Conservation (phyloP, 2,888 invertebrate species). For the Dinocampus coccinellae region DNA sequence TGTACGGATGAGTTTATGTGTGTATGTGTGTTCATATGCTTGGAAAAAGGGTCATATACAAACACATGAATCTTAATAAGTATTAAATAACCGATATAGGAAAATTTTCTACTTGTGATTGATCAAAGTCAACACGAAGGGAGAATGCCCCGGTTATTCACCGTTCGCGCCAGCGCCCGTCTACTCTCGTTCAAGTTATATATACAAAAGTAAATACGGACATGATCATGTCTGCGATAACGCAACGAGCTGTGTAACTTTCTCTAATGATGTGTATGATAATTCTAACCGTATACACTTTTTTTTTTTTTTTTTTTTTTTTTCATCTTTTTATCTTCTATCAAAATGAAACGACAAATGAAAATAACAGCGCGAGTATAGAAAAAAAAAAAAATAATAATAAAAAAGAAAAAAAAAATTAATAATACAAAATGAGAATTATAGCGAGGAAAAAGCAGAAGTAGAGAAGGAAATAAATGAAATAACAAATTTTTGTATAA, state of each 20-base stretch:
- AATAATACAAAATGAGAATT: too few species aligned
- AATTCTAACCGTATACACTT: neutral
- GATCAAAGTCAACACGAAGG: constrained; percentile 28
- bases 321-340: too few species aligned
- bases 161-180: neutral
- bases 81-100: constrained; percentile 25
- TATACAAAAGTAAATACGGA: neutral
- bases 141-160: neutral
- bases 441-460: too few species aligned
- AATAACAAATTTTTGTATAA: too few species aligned
- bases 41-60: constrained; percentile 9
- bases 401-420: too few species aligned
- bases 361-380: too few species aligned
- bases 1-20: too few species aligned
- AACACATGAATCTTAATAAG: constrained; percentile 3
- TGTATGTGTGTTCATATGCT: too few species aligned
- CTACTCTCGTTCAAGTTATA: neutral
- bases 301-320: too few species aligned
- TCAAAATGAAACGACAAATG: neutral
- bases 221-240: constrained; percentile 1
- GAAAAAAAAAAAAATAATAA: too few species aligned
- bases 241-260: constrained; percentile 11
- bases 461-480: too few species aligned
- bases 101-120: constrained; percentile 24
- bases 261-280: constrained; percentile 16